These are phyloP conservation scores for Phrynocephalus guinanensis DNA, from an alignment of 2,797 vertebrate species.

Conservation along the genomic window DNA sequence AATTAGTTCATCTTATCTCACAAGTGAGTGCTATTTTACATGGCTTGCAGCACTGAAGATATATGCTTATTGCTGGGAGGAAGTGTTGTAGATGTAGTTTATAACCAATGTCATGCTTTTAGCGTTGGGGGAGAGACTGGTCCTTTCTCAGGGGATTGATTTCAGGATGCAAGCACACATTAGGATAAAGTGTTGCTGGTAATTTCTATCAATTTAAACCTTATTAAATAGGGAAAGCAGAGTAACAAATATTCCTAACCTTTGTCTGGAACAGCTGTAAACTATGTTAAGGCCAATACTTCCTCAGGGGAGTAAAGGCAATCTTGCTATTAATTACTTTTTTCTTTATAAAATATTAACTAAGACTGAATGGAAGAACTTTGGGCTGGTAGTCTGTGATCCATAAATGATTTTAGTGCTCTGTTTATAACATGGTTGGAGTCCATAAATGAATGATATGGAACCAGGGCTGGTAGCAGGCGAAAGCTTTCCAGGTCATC, in stretches of 20 bases:
- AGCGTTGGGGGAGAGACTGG: slow-evolving; percentile 50
- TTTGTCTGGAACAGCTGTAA: slow-evolving; percentile 59
- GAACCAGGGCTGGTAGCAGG: background rate
- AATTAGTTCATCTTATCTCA: slow-evolving; percentile 41
- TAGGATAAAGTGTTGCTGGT: slow-evolving; percentile 43
- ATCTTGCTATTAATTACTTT: slow-evolving; percentile 69
- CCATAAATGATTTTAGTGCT: slow-evolving; percentile 53
- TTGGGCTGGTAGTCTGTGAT: slow-evolving; percentile 55
- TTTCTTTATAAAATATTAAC: slow-evolving; percentile 68
- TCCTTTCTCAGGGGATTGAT: slow-evolving; percentile 60
- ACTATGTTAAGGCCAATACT: slow-evolving; percentile 57
- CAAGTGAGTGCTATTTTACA: slow-evolving; percentile 18
- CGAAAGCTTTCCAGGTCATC: background rate
- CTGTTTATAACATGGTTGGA: slow-evolving; percentile 29
- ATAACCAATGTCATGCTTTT: slow-evolving; percentile 28
- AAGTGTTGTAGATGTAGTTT: slow-evolving; percentile 2
- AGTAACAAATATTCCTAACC: slow-evolving; percentile 73
- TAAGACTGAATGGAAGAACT: slow-evolving; percentile 70
- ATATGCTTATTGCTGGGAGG: slow-evolving; percentile 40
- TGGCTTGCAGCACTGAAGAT: slow-evolving; percentile 38
- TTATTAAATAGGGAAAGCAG: slow-evolving; percentile 54
- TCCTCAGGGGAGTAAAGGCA: slow-evolving; percentile 63
- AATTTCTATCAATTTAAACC: slow-evolving; percentile 68
- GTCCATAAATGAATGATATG: background rate
- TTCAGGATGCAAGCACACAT: slow-evolving; percentile 59